Evolutionary conservation across 2,888 invertebrate species (phyloP).

Genomic region (Temnothorax unifasciatus): DNA sequence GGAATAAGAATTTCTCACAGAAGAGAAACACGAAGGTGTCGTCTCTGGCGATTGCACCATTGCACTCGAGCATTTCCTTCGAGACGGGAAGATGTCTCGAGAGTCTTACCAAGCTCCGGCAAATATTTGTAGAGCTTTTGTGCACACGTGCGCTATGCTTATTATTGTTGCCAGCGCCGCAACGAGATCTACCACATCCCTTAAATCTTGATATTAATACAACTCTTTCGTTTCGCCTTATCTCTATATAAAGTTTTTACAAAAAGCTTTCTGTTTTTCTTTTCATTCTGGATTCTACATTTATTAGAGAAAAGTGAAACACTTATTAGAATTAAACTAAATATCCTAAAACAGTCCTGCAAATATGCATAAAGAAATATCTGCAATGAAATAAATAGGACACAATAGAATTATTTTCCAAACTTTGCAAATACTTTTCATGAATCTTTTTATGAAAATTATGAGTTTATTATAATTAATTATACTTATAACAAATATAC

Average conservation of each 20-base stretch:
- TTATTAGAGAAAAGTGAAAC: background rate
- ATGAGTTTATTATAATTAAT: too few species aligned
- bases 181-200: conserved; percentile 37
- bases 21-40: conserved; percentile 48
- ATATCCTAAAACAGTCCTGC: background rate
- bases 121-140: conserved; percentile 79
- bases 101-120: conserved; percentile 70
- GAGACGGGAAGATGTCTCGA: conserved; percentile 73
- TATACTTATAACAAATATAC: background rate
- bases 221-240: conserved; percentile 43
- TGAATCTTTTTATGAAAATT: background rate
- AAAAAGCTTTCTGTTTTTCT: background rate
- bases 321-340: background rate
- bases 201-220: conserved; percentile 53
- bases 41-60: conserved; percentile 50
- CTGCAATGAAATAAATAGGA: background rate
- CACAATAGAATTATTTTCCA: background rate
- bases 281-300: background rate
- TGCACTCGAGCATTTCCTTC: conserved; percentile 68
- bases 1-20: conserved; percentile 36
- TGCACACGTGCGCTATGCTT: conserved; percentile 66
- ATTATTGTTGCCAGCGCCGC: conserved; percentile 58
- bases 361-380: background rate
- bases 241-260: conserved; percentile 3
- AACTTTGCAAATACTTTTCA: background rate